A percentile compares a stretch with the other conserved stretches of the same genome.
phyloP scores from a whole-genome alignment of 2,113 vertebrate genomes.

The Dermatemys mawii region DNA sequence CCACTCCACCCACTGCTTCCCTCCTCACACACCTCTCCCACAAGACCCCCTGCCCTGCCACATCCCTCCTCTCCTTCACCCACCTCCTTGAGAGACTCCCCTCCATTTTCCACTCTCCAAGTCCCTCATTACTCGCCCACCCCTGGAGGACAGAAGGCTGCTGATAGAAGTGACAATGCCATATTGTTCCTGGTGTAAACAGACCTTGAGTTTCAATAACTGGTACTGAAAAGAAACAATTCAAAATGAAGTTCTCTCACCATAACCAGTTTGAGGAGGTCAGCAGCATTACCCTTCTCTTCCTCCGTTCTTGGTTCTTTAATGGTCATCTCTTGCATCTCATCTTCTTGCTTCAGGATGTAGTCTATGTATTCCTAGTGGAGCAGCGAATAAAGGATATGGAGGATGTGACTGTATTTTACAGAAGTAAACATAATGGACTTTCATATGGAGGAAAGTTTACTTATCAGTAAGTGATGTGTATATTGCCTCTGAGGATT shows the following conservation, averaged over 20 bases:
- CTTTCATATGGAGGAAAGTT: not conserved
- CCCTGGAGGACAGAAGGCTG: not conserved
- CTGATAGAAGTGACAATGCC: not conserved
- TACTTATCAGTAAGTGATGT: not conserved
- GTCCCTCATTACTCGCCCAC: too few species aligned
- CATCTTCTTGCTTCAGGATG: conserved; percentile 82
- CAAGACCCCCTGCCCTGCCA: too few species aligned
- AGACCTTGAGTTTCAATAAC: not conserved
- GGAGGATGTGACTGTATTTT: not conserved
- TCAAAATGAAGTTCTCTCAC: conserved; percentile 71
- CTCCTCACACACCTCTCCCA: too few species aligned
- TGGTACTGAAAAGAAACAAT: not conserved
- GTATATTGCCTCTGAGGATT: not conserved
- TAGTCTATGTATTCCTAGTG: conserved; percentile 85
- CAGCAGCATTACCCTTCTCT: conserved; percentile 77
- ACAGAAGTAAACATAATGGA: not conserved
- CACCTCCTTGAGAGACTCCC: too few species aligned
- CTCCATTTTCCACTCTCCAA: too few species aligned
- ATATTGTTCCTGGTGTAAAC: not conserved
- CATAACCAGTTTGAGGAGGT: conserved; percentile 80
- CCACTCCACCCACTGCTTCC: too few species aligned
- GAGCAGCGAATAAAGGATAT: not conserved
- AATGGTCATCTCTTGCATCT: conserved; percentile 78
- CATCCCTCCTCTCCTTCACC: too few species aligned
- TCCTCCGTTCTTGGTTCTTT: conserved; percentile 85